These are phyloP conservation scores for Unio pictorum DNA, from an alignment of 2,888 invertebrate genomes.

Conservation along the genomic window DNA sequence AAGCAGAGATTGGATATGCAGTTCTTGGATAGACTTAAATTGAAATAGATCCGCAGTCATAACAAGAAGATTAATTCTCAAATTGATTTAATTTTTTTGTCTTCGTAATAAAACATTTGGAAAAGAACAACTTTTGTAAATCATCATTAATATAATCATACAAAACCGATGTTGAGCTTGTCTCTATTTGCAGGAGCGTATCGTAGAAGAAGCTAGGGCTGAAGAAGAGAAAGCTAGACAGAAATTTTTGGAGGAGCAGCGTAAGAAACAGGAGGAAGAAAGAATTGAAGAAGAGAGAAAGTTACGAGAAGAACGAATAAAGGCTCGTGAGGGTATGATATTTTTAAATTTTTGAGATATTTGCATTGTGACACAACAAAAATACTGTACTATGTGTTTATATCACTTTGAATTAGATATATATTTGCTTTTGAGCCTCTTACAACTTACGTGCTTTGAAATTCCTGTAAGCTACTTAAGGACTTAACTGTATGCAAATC, in stretches of 20 bases:
- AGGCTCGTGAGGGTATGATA: conserved; percentile 42
- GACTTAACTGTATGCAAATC: no score
- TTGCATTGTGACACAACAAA: no score
- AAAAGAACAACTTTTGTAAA: background rate
- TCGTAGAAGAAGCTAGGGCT: conserved; percentile 42
- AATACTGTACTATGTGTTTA: no score
- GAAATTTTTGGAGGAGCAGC: conserved; percentile 44
- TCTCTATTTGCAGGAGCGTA: conserved; percentile 35
- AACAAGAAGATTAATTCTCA: background rate
- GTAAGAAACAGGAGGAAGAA: conserved; percentile 40
- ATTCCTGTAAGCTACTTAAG: no score
- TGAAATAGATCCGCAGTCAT: background rate
- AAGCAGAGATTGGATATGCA: background rate
- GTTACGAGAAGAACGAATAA: conserved; percentile 41
- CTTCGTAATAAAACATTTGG: background rate
- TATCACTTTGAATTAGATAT: no score
- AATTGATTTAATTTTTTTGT: background rate
- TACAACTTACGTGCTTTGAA: no score
- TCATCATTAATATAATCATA: conserved; percentile 12
- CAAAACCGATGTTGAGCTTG: conserved; percentile 2
- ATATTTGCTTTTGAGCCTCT: no score
- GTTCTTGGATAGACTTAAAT: background rate
- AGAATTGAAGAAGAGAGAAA: conserved; percentile 47
- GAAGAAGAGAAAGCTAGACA: conserved; percentile 47
- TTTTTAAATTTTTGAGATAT: background rate